phyloP scores from a whole-genome alignment of 2,797 vertebrate genomes.

The Salmo trutta region DNA sequence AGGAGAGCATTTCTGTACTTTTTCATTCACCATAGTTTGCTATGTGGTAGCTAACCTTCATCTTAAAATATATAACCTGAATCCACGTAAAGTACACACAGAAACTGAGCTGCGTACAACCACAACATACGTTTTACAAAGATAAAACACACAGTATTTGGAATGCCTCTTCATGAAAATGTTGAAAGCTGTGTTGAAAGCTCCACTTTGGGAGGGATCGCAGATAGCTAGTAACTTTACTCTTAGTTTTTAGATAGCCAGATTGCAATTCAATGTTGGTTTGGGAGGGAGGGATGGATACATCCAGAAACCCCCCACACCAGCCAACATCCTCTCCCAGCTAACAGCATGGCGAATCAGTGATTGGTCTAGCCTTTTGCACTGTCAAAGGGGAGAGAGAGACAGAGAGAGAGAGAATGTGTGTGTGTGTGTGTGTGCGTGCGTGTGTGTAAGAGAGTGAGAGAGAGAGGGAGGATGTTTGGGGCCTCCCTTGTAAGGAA shows the following conservation, averaged over 20 bases:
- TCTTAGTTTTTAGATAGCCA: neutral
- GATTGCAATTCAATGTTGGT: neutral
- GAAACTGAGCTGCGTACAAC: neutral
- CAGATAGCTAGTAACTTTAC: too few species aligned
- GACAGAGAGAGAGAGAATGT: conserved; percentile 22
- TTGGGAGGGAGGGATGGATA: neutral
- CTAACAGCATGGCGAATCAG: conserved; percentile 1
- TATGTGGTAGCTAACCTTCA: neutral
- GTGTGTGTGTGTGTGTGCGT: conserved; percentile 15
- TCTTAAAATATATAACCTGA: neutral
- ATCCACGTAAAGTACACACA: too few species aligned
- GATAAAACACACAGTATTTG: neutral
- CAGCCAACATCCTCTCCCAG: neutral
- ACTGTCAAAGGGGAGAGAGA: conserved; percentile 9
- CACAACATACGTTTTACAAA: neutral
- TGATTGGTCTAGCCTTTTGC: conserved; percentile 26
- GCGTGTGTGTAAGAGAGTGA: conserved; percentile 12
- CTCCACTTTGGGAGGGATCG: neutral
- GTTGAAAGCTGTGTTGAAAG: neutral
- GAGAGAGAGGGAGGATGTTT: conserved; percentile 34
- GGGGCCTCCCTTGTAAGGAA: conserved; percentile 51
- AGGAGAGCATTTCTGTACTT: neutral
- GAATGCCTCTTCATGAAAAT: neutral
- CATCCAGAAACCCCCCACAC: neutral
- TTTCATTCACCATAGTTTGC: neutral